Evolutionary conservation across 35 echinoderm and acorn worm genomes (phyloP).

Genomic region (Heliocidaris tuberculata): DNA sequence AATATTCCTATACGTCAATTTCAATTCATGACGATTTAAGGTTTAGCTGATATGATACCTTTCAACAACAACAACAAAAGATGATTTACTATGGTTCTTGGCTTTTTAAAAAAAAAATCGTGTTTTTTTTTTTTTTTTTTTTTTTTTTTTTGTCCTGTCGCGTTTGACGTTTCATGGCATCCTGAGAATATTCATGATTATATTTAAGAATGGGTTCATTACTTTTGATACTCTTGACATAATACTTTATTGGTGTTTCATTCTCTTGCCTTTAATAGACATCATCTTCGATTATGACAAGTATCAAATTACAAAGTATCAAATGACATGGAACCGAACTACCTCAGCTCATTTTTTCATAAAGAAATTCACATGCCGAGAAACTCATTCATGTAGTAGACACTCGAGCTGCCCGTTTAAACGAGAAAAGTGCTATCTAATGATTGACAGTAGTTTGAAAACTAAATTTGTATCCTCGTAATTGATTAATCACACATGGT

Average conservation of each 20-base stretch:
- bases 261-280: background rate
- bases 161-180: background rate
- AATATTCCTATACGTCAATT: no score
- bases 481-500: background rate
- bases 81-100: no score
- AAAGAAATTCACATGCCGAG: background rate
- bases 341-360: background rate
- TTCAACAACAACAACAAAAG: no score
- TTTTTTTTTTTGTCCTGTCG: no score
- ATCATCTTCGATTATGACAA: background rate
- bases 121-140: no score
- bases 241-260: background rate
- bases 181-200: background rate
- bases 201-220: background rate
- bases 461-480: background rate
- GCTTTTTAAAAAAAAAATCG: no score
- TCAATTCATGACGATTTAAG: no score
- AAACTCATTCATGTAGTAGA: background rate
- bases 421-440: background rate
- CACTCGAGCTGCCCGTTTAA: background rate
- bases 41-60: no score
- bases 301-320: background rate
- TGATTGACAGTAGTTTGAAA: background rate
- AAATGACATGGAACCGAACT: background rate
- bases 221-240: background rate